Evolutionary conservation across 2,797 vertebrate genomes (phyloP).

Genomic region (Gallinago solitaria): DNA sequence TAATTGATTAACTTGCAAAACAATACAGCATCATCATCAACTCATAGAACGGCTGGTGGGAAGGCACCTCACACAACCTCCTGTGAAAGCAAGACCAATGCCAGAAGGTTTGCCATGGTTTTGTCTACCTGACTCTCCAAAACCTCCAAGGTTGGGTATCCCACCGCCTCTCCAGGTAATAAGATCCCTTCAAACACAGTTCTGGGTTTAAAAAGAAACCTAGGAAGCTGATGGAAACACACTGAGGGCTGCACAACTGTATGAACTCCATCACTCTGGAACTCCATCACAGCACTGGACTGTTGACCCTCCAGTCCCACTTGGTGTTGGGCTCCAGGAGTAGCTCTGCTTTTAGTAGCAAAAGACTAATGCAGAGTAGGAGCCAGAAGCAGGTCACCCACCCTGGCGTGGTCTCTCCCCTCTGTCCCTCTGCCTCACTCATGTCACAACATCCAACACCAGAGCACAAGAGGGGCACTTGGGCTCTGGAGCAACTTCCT

Average conservation of each 20-base stretch:
- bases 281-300: accelerated
- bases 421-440: not conserved
- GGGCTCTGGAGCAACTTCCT: not conserved
- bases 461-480: not conserved
- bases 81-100: not conserved
- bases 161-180: not conserved
- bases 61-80: not conserved
- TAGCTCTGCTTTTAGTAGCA: not conserved
- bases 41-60: not conserved
- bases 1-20: not conserved
- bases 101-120: not conserved
- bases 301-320: not conserved
- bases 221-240: not conserved
- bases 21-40: not conserved
- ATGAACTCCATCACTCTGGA: not conserved
- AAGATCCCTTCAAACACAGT: not conserved
- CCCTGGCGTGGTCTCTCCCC: not conserved
- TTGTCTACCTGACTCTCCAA: not conserved
- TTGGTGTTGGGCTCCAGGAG: not conserved
- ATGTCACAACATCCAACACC: not conserved
- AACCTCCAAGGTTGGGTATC: not conserved
- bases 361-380: not conserved
- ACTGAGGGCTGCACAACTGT: not conserved
- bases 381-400: not conserved
- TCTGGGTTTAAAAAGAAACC: not conserved